Percentiles rank a stretch among this genome's conserved stretches.
Conservation (phyloP, 1,140 invertebrate genomes). For the Drosophila trapezifrons region DNA sequence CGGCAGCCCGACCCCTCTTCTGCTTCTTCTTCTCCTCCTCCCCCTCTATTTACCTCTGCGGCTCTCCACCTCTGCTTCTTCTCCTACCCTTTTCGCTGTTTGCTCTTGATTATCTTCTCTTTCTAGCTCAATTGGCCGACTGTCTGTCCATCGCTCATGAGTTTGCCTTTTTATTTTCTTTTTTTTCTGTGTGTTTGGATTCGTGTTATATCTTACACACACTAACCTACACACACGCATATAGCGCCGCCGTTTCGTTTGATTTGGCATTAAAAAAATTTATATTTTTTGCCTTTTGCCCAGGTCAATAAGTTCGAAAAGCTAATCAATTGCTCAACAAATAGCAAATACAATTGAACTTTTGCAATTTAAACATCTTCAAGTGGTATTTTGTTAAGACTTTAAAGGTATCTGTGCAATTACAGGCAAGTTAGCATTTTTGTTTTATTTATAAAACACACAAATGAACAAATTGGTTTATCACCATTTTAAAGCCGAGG, state of each 20-base stretch:
- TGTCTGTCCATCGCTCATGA: conserved; percentile 46
- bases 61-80: not conserved
- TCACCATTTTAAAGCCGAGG: not conserved
- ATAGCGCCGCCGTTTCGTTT: conserved; percentile 24
- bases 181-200: conserved; percentile 29
- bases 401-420: not conserved
- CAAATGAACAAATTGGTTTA: conserved; percentile 4
- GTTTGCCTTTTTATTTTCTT: conserved; percentile 26
- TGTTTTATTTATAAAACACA: no score
- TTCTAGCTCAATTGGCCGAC: conserved; percentile 77
- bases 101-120: conserved; percentile 77
- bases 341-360: conserved; percentile 3
- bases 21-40: no score
- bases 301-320: conserved; percentile 28
- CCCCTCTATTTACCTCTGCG: no score
- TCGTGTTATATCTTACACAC: conserved; percentile 40
- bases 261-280: conserved; percentile 41
- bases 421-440: not conserved
- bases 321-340: conserved; percentile 41
- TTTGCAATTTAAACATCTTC: not conserved
- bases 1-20: not conserved
- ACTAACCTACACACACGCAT: conserved; percentile 15
- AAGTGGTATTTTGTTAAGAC: not conserved
- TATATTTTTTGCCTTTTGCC: conserved; percentile 10
- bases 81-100: conserved; percentile 37